Percentiles rank a stretch among this genome's conserved stretches.
These are phyloP conservation scores for Campaea margaritaria DNA, from an alignment of 2,888 invertebrate genomes.

Conservation along the genomic window DNA sequence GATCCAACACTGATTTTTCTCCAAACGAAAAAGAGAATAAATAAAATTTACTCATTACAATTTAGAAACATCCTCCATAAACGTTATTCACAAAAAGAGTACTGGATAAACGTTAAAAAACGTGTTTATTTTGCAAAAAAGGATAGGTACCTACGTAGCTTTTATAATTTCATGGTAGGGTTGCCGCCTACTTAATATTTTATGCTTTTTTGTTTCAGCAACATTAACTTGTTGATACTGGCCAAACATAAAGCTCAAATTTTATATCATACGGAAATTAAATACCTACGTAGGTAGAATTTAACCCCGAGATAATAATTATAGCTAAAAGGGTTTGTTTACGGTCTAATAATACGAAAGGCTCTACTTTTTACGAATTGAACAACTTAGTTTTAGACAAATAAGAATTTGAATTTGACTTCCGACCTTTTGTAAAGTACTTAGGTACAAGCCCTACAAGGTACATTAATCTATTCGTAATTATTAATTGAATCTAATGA, in stretches of 20 bases:
- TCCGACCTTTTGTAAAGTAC: no score
- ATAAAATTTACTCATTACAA: not conserved
- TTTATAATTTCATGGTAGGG: not conserved
- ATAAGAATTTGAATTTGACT: no score
- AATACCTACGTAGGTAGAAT: not conserved
- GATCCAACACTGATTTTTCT: conserved; percentile 70
- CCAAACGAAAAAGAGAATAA: conserved; percentile 38
- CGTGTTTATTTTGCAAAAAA: no score
- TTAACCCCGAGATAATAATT: not conserved
- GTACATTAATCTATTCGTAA: no score
- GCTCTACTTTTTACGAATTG: no score
- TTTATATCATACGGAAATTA: no score
- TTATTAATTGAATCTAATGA: no score
- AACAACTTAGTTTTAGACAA: no score
- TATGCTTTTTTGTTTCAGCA: not conserved
- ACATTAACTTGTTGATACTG: not conserved
- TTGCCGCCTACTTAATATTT: not conserved
- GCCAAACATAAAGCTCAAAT: not conserved
- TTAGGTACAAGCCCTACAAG: no score
- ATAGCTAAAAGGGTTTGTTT: not conserved
- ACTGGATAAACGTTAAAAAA: no score
- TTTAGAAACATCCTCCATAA: not conserved
- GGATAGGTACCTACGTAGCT: not conserved
- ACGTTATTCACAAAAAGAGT: no score
- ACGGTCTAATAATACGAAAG: not conserved